Conservation (phyloP, 2,113 vertebrate species). For the Osmerus mordax region DNA sequence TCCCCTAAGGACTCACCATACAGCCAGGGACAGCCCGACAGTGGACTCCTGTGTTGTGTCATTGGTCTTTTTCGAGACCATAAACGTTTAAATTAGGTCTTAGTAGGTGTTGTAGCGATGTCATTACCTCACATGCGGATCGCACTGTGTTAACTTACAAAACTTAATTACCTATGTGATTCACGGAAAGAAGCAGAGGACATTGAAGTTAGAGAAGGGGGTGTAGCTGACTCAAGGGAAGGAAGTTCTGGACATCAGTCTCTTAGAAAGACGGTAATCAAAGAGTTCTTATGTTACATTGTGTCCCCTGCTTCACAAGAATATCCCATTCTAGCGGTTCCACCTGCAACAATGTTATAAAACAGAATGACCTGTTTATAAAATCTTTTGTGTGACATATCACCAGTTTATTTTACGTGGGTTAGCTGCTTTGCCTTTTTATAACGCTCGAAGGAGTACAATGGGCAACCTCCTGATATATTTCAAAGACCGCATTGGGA, state of each 20-base stretch:
- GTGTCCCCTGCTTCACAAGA: too few species aligned
- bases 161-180: constrained; percentile 38
- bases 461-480: background rate
- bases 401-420: too few species aligned
- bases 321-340: too few species aligned
- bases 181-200: constrained; percentile 1
- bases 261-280: background rate
- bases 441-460: background rate
- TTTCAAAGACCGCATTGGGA: too few species aligned
- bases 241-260: background rate
- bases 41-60: constrained; percentile 3
- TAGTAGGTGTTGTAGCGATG: constrained; percentile 40
- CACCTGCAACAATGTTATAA: too few species aligned
- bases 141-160: constrained; percentile 50
- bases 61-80: constrained; percentile 48
- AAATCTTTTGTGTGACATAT: too few species aligned
- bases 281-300: too few species aligned
- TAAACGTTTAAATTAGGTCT: constrained; percentile 55
- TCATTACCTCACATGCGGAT: constrained; percentile 27
- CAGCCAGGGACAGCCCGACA: background rate
- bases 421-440: background rate
- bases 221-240: background rate
- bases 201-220: constrained; percentile 3
- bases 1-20: background rate
- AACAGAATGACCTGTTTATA: too few species aligned